These are phyloP conservation scores for Anoura caudifer DNA, from an alignment of 2,113 vertebrate genomes.

Conservation along the genomic window DNA sequence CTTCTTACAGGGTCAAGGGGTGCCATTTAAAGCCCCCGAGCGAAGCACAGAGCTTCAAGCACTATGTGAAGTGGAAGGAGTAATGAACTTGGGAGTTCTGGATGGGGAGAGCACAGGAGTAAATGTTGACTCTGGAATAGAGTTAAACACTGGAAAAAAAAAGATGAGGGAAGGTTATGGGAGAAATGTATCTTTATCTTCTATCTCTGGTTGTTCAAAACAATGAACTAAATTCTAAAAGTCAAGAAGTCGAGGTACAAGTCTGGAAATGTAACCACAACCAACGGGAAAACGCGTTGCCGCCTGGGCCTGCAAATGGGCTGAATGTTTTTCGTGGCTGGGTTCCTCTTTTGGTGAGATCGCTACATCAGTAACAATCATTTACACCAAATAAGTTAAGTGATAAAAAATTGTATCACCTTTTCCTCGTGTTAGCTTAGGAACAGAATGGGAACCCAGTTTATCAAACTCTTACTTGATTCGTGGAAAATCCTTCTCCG, in stretches of 20 bases:
- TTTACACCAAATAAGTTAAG: background rate
- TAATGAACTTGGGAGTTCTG: background rate
- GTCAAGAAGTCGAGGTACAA: background rate
- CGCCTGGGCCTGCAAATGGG: background rate
- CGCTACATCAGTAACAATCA: background rate
- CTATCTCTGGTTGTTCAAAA: background rate
- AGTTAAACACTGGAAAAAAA: background rate
- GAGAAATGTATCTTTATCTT: background rate
- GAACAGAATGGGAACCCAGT: background rate
- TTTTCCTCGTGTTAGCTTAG: background rate
- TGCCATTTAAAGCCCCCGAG: background rate
- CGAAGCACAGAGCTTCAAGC: background rate
- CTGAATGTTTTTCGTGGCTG: background rate
- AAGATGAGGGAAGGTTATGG: background rate
- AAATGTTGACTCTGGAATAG: no score
- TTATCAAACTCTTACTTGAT: background rate
- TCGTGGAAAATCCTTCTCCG: background rate
- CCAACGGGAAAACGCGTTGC: background rate
- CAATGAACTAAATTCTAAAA: background rate
- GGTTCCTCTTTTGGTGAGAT: background rate
- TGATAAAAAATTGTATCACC: background rate
- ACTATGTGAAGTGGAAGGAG: background rate
- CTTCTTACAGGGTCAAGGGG: background rate
- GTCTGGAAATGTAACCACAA: background rate
- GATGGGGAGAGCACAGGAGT: no score